Evolutionary conservation across 2,888 invertebrate species (phyloP).

Genomic region (Reticulitermes lucifugus): DNA sequence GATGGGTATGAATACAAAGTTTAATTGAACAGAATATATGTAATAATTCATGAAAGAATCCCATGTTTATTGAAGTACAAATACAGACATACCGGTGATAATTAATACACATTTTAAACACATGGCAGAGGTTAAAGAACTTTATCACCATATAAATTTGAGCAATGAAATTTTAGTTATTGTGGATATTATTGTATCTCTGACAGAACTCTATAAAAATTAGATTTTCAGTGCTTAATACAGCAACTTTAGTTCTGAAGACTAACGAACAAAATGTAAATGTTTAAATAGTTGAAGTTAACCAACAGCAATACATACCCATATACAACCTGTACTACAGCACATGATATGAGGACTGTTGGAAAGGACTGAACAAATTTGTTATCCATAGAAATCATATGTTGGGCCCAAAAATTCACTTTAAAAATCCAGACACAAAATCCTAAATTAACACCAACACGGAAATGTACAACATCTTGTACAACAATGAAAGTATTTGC

Average conservation of each 20-base stretch:
- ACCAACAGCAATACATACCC: background rate
- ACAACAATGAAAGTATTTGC: slow-evolving; percentile 5
- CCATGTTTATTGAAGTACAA: slow-evolving; percentile 2
- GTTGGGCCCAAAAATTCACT: background rate
- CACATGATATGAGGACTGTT: background rate
- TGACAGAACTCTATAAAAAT: background rate
- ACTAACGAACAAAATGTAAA: background rate
- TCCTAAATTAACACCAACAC: background rate
- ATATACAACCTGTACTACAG: background rate
- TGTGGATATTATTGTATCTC: slow-evolving; percentile 14
- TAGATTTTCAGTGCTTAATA: background rate
- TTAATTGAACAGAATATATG: background rate
- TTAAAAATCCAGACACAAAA: background rate
- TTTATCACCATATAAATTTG: slow-evolving; percentile 5
- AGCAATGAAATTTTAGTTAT: slow-evolving; percentile 22
- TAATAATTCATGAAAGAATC: background rate
- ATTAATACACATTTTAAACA: background rate
- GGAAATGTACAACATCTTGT: background rate
- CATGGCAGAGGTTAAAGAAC: background rate
- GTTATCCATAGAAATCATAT: background rate
- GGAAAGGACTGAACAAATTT: background rate
- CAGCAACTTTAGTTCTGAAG: background rate
- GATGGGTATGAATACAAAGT: no score
- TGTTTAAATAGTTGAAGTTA: background rate
- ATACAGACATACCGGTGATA: background rate